Evolutionary conservation across 53 echinoderm and acorn worm genomes (phyloP), one percentile per base, ranked within the genome.

Genomic region (Paracentrotus lividus): DNA sequence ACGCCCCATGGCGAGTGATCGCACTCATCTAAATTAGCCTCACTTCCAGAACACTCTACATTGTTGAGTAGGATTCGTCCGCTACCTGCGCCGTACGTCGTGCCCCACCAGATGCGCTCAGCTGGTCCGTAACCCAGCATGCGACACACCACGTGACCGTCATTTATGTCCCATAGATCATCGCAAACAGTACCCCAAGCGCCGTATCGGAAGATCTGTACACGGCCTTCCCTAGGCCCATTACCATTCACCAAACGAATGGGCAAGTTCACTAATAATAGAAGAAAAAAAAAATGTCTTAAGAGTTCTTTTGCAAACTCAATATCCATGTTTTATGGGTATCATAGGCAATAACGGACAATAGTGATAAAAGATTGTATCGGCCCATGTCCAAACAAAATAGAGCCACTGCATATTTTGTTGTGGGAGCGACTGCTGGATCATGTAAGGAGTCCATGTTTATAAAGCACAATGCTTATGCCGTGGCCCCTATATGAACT

Each of bases 81-180:
- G 13, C 34, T 42, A 16, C 87, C 87, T 34, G 54, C 34, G 7
- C 87, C 87, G 34, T 45, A 87, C 56, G 53, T 31, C 7, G 34
- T 49, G 33, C 87, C 87, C 36, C 36, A 34, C 34, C 36, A 49
- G 54, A 49, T 49, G 21, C 54, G 38, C 15, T 18, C 6, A 2
- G 87, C 87, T 5, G 33, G 44, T 7, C 13, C 34, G 87, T 55
- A 87, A 18, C 87, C 87, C 33, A 87, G 55, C 87, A 45, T 43
- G 18, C 87, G 87, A 21, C 87, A 87, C 0, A 87, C 87, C 55
- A 87, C 87, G 34, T 87, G 24, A 33, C 44, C 87, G 18, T 87
- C 87, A 8, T 54, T 36, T 0, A 57, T 56, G 42, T 57, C 87
- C 87, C 87, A 87, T 16, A 24, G 56, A 21, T 87, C 87, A 31